Evolutionary conservation across 2,797 vertebrate genomes (phyloP).

Genomic region (Sylvilagus floridanus): DNA sequence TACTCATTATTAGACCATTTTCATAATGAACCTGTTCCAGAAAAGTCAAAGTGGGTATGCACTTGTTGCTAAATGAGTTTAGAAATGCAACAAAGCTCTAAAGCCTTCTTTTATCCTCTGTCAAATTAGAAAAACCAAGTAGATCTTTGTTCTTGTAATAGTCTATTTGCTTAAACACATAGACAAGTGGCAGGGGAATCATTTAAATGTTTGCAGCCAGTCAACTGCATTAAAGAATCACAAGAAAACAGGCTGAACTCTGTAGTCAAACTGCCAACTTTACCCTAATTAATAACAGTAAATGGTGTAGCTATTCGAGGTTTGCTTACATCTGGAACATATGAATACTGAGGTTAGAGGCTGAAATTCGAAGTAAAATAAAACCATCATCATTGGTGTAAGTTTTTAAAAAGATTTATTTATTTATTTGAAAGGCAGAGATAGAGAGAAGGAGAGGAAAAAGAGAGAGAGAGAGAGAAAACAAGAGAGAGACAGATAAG

Average conservation of each 20-base stretch:
- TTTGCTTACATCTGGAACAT: constrained; percentile 56
- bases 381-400: background rate
- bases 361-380: constrained; percentile 18
- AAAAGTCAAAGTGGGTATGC: constrained; percentile 61
- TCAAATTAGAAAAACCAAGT: constrained; percentile 81
- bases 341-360: constrained; percentile 10
- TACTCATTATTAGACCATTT: constrained; percentile 73
- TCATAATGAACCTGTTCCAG: constrained; percentile 72
- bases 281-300: constrained; percentile 78
- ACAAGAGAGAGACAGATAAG: too few relatives aligned
- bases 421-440: too few relatives aligned
- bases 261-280: constrained; percentile 69
- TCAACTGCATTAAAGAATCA: constrained; percentile 73
- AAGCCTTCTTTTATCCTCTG: constrained; percentile 76
- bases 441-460: too few relatives aligned
- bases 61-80: constrained; percentile 78
- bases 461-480: too few relatives aligned
- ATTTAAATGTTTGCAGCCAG: constrained; percentile 65
- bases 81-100: constrained; percentile 74
- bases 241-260: constrained; percentile 67
- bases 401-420: background rate
- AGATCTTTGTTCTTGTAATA: constrained; percentile 82
- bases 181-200: constrained; percentile 69
- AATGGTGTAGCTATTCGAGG: constrained; percentile 56
- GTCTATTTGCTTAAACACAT: constrained; percentile 80